Base-by-base conservation (phyloP, 2,113 vertebrate species). In the Bos taurus region DNA sequence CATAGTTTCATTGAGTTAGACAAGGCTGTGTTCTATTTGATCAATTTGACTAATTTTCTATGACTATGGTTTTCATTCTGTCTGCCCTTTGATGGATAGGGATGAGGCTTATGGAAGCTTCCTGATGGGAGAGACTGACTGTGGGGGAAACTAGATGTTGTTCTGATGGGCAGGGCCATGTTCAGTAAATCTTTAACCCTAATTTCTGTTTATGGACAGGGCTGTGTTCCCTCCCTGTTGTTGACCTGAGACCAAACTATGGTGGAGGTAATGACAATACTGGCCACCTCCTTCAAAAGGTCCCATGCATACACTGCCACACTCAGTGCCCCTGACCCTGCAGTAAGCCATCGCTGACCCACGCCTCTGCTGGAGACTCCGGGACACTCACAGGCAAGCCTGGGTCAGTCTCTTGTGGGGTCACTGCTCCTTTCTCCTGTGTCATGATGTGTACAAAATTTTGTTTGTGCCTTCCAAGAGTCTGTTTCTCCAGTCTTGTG, bases 301-400 rank as follows among this genome's bases (percentile, higher is more conserved):
- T 3, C 67, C 67, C 19, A 71, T 71, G 67, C 67, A 23, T 12
- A 40, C 19, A 36, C n/a, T 23, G n/a, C 19, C n/a, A 71, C 19
- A 40, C 19, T 71, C 67, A 71, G n/a, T 71, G 67, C 4, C 19
- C 19, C 10, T 10, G 10, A 71, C 67, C n/a, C 19, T 71, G 5
- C 10, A 12, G n/a, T 40, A 71, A 10, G 19, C n/a, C 67, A 40
- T 71, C 0, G 0, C 19, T 71, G 67, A 23, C 67, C 10, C n/a
- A 71, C 0, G 2, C n/a, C 67, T 71, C 67, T 71, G 19, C 67
- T 71, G 19, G 19, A 71, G n/a, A 40, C 67, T 23, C 67, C n/a
- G 36, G 19, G 10, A 23, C n/a, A 40, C 67, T 71, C 67, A 71
- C n/a, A 71, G 19, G 10, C n/a, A 40, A 71, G 10, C 19, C 8